phyloP scores from a whole-genome alignment of 2,797 vertebrate genomes.

The Ctenopoma multispine region DNA sequence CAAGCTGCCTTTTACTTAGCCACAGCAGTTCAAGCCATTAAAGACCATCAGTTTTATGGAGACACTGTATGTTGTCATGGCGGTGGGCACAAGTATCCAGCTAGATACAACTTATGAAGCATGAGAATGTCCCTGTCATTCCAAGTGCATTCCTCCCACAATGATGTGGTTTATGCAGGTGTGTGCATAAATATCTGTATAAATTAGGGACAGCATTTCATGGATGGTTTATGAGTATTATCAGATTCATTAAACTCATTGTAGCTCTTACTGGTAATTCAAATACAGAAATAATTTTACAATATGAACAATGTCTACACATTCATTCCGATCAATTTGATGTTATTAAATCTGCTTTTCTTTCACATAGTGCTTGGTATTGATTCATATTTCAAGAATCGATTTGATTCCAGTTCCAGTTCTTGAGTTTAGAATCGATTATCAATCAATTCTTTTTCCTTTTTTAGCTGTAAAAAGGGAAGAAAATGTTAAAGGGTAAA shows the following conservation, averaged over 20 bases:
- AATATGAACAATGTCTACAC: too few relatives aligned
- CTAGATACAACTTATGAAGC: slow-evolving; percentile 14
- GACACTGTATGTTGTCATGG: slow-evolving; percentile 16
- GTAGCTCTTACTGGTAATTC: not conserved
- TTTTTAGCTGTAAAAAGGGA: too few relatives aligned
- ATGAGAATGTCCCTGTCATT: slow-evolving; percentile 21
- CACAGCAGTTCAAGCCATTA: not conserved
- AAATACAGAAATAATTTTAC: not conserved
- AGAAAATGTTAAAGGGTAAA: too few relatives aligned
- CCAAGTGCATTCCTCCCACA: not conserved
- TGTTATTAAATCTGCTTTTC: too few relatives aligned
- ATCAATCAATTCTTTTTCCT: too few relatives aligned
- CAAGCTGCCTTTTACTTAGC: not conserved
- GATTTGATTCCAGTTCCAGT: too few relatives aligned
- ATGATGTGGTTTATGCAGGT: not conserved
- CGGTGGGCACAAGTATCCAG: not conserved
- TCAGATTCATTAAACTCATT: not conserved
- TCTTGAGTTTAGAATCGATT: too few relatives aligned
- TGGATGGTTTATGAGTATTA: not conserved
- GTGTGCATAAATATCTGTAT: not conserved
- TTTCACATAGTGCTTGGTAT: too few relatives aligned
- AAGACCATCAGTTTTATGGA: slow-evolving; percentile 23
- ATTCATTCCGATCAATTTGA: too few relatives aligned
- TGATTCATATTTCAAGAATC: too few relatives aligned
- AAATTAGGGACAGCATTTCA: not conserved